These are phyloP conservation scores for Chirona hameri DNA, from an alignment of 2,888 invertebrate species.

Conservation along the genomic window DNA sequence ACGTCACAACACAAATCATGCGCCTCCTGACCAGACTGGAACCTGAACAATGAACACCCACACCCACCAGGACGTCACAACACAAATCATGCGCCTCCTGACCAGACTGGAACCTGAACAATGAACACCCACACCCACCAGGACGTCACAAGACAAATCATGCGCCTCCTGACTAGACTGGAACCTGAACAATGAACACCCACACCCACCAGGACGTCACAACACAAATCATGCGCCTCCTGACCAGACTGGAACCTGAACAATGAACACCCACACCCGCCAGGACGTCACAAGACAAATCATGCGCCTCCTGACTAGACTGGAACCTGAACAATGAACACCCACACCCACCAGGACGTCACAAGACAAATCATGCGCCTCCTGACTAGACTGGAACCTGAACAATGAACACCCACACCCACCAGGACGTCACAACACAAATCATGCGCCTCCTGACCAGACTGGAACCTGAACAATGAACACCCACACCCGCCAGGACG, in stretches of 20 bases:
- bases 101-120: conserved; percentile 50
- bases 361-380: conserved; percentile 57
- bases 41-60: conserved; percentile 42
- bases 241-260: conserved; percentile 52
- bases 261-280: neutral
- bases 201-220: neutral
- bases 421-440: neutral
- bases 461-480: conserved; percentile 46
- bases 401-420: neutral
- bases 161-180: conserved; percentile 57
- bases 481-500: neutral
- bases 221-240: conserved; percentile 60
- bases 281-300: too few species aligned
- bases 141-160: conserved; percentile 36
- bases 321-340: conserved; percentile 46
- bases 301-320: conserved; percentile 57
- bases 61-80: neutral
- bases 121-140: neutral
- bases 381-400: conserved; percentile 54
- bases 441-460: conserved; percentile 59
- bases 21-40: conserved; percentile 55
- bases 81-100: conserved; percentile 60
- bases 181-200: conserved; percentile 44
- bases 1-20: conserved; percentile 51
- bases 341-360: neutral